Evolutionary conservation across 2,113 vertebrate genomes (phyloP).

Genomic region (Poicephalus gulielmi): DNA sequence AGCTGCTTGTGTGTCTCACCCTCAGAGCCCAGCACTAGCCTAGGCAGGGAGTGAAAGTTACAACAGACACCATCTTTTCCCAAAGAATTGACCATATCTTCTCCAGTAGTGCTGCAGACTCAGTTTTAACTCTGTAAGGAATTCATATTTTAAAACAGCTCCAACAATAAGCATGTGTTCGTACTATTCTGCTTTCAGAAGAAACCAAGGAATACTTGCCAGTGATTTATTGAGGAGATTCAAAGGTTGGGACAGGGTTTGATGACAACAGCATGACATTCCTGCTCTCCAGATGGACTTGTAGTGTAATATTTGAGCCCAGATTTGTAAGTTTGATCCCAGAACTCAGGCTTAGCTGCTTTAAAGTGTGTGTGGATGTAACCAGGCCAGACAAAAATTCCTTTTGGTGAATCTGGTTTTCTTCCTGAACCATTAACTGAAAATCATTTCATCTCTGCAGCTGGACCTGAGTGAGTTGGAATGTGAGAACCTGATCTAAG

Average conservation of each 20-base stretch:
- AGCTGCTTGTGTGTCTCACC: rapidly evolving
- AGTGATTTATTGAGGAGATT: not conserved
- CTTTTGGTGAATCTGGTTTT: not conserved
- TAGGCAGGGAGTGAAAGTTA: not conserved
- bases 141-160: not conserved
- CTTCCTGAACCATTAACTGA: not conserved
- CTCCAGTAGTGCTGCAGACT: not conserved
- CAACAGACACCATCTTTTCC: not conserved
- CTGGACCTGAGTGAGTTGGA: not conserved
- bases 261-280: not conserved
- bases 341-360: not conserved
- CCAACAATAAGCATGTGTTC: not conserved
- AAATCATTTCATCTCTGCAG: not conserved
- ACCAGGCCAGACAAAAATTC: not conserved
- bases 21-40: not conserved
- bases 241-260: rapidly evolving
- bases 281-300: not conserved
- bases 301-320: not conserved
- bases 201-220: not conserved
- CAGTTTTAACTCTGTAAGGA: not conserved
- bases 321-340: not conserved
- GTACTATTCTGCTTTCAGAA: not conserved
- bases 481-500: not conserved
- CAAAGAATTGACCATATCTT: not conserved
- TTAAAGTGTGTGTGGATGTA: not conserved